Conservation (phyloP, 2,113 vertebrate genomes). For the Sitta europaea region DNA sequence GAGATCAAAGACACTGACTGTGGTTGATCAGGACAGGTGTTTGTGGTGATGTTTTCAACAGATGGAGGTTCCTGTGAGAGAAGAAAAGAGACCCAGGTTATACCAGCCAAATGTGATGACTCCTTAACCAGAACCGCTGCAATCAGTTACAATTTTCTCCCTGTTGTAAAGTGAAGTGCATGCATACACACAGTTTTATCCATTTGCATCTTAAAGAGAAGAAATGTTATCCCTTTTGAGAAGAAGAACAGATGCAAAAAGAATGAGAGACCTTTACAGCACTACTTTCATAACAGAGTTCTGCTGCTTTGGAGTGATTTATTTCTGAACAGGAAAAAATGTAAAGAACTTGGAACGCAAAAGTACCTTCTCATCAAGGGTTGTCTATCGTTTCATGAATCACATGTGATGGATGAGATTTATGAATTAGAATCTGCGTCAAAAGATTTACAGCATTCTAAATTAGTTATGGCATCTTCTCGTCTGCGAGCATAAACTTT, state of each 20-base stretch:
- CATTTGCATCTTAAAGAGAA: slow-evolving; percentile 27
- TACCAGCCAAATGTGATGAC: slow-evolving; percentile 48
- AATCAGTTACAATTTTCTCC: slow-evolving; percentile 27
- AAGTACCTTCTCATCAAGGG: slow-evolving; percentile 78
- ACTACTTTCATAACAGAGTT: slow-evolving; percentile 68
- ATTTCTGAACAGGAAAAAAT: slow-evolving; percentile 71
- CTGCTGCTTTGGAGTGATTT: slow-evolving; percentile 75
- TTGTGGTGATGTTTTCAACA: slow-evolving; percentile 67
- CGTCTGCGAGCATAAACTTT: slow-evolving; percentile 73
- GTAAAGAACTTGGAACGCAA: slow-evolving; percentile 75
- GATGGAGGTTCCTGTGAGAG: slow-evolving; percentile 58
- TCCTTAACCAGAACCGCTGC: slow-evolving; percentile 35
- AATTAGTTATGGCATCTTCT: slow-evolving; percentile 81
- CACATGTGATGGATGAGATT: slow-evolving; percentile 79
- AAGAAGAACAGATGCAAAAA: slow-evolving; percentile 53
- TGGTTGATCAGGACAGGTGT: slow-evolving; percentile 61
- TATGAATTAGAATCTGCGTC: slow-evolving; percentile 78
- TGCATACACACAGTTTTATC: neutral
- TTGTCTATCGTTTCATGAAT: slow-evolving; percentile 81
- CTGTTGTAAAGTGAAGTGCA: neutral
- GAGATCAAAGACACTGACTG: slow-evolving; percentile 63
- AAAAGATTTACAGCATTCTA: slow-evolving; percentile 78
- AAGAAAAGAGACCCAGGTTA: slow-evolving; percentile 56
- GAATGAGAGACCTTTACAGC: slow-evolving; percentile 24
- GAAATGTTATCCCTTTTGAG: neutral